Percentiles rank a stretch among this genome's conserved stretches.
phyloP scores from a whole-genome alignment of 2,888 invertebrate genomes.

The Drosophila mercatorum region DNA sequence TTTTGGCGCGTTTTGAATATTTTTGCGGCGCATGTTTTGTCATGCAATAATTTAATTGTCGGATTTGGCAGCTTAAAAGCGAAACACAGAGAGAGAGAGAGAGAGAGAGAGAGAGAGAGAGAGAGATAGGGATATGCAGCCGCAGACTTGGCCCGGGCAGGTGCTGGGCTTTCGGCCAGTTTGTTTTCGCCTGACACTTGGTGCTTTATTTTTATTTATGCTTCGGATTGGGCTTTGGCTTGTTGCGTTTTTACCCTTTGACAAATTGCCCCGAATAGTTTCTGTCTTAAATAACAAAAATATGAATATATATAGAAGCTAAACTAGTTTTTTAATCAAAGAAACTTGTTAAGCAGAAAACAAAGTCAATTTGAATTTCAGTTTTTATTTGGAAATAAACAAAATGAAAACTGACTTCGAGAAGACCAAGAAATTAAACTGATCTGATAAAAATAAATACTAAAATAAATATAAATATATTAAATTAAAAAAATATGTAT shows the following conservation, averaged over 20 bases:
- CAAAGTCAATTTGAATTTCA: background rate
- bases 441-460: too few species aligned
- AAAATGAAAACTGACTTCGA: too few species aligned
- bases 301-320: too few species aligned
- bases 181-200: conserved; percentile 36
- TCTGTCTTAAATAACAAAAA: background rate
- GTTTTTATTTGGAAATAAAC: too few species aligned
- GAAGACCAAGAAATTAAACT: too few species aligned
- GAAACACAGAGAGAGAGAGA: background rate
- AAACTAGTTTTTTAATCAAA: background rate
- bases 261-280: conserved; percentile 50
- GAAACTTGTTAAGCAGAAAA: background rate
- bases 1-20: conserved; percentile 80
- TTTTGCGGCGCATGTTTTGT: conserved; percentile 78
- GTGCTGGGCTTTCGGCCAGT: conserved; percentile 18
- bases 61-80: conserved; percentile 77
- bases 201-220: conserved; percentile 60
- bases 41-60: conserved; percentile 81
- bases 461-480: too few species aligned
- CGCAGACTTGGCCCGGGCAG: conserved; percentile 38
- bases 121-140: background rate
- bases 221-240: conserved; percentile 37
- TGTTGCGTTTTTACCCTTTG: conserved; percentile 30
- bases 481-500: too few species aligned
- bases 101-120: too few species aligned